Percentiles rank a stretch among this genome's conserved stretches.
Evolutionary conservation across 2,797 vertebrate species (phyloP).

Genomic region (Somateria mollissima): DNA sequence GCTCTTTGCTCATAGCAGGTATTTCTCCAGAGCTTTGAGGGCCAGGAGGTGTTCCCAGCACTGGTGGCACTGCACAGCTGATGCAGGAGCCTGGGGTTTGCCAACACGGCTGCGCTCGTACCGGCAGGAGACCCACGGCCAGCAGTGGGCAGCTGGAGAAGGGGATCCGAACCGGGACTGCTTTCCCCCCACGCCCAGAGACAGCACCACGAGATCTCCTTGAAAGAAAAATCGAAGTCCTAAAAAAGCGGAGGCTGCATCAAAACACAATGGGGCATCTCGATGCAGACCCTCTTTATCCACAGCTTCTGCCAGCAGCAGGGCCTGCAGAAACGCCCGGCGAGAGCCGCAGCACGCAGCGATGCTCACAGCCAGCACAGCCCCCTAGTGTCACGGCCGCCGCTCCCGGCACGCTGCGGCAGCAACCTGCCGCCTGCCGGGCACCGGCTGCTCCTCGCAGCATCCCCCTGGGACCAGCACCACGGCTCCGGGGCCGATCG

Average conservation of each 20-base stretch:
- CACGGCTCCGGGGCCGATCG: no score
- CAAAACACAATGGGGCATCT: not conserved
- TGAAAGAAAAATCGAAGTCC: not conserved
- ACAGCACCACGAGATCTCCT: not conserved
- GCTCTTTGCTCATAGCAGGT: not conserved
- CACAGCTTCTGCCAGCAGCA: no score
- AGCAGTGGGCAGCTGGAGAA: not conserved
- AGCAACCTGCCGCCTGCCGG: not conserved
- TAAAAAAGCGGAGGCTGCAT: not conserved
- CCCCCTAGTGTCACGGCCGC: not conserved
- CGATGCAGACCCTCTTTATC: not conserved
- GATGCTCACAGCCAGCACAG: not conserved
- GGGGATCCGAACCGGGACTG: not conserved
- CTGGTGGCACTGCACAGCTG: not conserved
- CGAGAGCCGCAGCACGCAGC: not conserved
- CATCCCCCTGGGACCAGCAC: no score
- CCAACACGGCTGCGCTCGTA: no score
- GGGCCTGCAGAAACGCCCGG: no score
- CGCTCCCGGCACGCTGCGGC: not conserved
- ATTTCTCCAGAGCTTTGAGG: not conserved
- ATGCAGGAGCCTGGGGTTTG: no score
- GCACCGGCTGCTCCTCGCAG: no score
- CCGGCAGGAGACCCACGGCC: no score
- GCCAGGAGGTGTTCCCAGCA: not conserved
- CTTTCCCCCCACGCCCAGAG: not conserved